Conservation (phyloP, 1,140 invertebrate species). For the Dreissena polymorpha region DNA sequence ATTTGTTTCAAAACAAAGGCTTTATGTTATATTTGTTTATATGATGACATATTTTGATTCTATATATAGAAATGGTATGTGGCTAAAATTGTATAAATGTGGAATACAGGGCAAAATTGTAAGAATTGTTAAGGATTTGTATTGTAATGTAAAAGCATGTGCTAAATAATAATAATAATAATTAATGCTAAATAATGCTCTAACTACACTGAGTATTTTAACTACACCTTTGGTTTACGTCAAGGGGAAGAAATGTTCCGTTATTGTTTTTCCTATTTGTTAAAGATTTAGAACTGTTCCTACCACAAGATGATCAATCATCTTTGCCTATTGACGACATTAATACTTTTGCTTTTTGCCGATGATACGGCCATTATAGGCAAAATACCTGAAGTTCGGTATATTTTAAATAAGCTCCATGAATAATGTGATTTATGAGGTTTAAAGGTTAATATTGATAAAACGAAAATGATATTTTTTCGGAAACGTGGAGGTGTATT, state of each 20-base stretch:
- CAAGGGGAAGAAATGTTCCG: conserved; percentile 12
- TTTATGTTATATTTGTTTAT: conserved; percentile 4
- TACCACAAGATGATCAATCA: not conserved
- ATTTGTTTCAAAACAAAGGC: not conserved
- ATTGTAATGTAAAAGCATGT: not conserved
- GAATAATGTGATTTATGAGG: not conserved
- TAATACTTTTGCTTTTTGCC: conserved; percentile 20
- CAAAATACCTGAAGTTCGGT: not conserved
- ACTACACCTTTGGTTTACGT: conserved; percentile 1
- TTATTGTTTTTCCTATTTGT: conserved; percentile 14
- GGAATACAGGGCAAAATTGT: conserved; percentile 17
- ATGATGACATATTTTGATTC: conserved; percentile 30
- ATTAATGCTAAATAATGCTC: conserved; percentile 6
- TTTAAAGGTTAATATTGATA: not conserved
- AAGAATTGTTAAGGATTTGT: conserved; percentile 13
- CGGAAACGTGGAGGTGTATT: not conserved
- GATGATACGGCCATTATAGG: conserved; percentile 25
- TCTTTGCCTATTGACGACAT: not conserved
- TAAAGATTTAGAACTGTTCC: conserved; percentile 12
- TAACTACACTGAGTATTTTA: conserved; percentile 15
- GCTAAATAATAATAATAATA: too few relatives aligned
- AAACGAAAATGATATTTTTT: conserved; percentile 24
- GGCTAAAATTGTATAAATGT: conserved; percentile 18
- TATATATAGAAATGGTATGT: conserved; percentile 28
- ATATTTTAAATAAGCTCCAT: not conserved